A percentile compares a stretch with the other conserved stretches of the same genome.
These are phyloP conservation scores for Torymus auratus DNA, from an alignment of 2,888 invertebrate species.

Conservation along the genomic window DNA sequence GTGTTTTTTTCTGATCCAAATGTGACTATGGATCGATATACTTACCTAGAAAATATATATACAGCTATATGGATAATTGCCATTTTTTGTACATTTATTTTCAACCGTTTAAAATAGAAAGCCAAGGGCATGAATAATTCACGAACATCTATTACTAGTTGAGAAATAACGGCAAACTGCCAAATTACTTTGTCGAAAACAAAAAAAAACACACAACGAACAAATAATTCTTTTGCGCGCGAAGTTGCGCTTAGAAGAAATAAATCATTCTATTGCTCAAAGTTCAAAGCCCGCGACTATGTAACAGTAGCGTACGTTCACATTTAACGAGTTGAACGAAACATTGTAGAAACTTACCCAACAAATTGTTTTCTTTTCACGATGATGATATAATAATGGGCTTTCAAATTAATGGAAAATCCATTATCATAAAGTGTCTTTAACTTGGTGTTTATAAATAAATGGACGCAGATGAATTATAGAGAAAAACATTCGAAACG, in stretches of 20 bases:
- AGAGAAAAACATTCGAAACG: neutral
- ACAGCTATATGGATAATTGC: neutral
- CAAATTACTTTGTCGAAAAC: conserved; percentile 23
- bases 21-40: too few species aligned
- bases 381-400: too few species aligned
- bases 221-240: neutral
- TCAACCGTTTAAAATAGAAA: conserved; percentile 35
- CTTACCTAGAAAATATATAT: too few species aligned
- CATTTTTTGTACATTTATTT: neutral
- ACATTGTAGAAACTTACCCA: too few species aligned
- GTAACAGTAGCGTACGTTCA: neutral
- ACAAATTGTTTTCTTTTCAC: too few species aligned
- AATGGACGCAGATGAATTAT: neutral
- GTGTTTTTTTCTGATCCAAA: too few species aligned
- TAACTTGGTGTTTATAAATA: neutral
- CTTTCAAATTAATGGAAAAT: too few species aligned
- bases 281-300: neutral
- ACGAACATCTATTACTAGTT: conserved; percentile 24
- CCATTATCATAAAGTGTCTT: too few species aligned
- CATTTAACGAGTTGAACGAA: too few species aligned
- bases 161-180: conserved; percentile 38
- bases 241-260: neutral
- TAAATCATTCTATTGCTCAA: neutral
- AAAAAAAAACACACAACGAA: too few species aligned
- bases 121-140: neutral